Percentiles rank a stretch among this genome's conserved stretches.
These are phyloP conservation scores for Tapera naevia DNA, from an alignment of 2,797 vertebrate species.

Conservation along the genomic window DNA sequence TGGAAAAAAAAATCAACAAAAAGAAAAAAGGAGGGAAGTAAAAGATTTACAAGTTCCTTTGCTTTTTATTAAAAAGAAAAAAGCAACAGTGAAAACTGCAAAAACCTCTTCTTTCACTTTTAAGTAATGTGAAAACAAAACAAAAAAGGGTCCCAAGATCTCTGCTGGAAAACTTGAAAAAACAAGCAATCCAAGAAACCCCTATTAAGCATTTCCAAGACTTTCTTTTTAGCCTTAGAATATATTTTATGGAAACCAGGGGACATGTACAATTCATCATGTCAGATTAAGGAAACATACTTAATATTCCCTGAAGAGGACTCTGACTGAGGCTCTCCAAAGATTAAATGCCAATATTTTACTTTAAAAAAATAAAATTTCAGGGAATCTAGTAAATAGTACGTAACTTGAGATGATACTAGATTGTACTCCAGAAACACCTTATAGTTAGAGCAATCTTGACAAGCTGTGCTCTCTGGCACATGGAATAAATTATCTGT, in stretches of 20 bases:
- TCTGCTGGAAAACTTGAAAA: constrained; percentile 36
- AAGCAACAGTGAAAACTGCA: background rate
- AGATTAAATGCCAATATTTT: constrained; percentile 28
- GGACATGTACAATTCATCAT: background rate
- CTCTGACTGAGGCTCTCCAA: constrained; percentile 26
- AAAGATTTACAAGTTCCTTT: background rate
- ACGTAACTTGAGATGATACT: background rate
- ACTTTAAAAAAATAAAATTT: constrained; percentile 26
- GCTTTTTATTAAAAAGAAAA: background rate
- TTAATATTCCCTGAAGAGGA: constrained; percentile 40
- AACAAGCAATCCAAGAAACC: constrained; percentile 2
- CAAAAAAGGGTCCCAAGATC: background rate
- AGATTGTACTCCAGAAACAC: constrained; percentile 47
- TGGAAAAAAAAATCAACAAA: background rate
- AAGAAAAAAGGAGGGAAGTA: background rate
- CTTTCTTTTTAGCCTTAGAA: constrained; percentile 42
- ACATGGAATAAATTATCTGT: constrained; percentile 17
- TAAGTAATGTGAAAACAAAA: background rate
- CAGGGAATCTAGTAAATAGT: constrained; percentile 15
- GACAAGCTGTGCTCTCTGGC: constrained; percentile 6
- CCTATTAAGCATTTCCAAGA: constrained; percentile 24
- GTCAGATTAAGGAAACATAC: constrained; percentile 37
- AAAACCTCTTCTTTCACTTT: background rate
- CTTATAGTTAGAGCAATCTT: background rate
- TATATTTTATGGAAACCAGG: constrained; percentile 20